Evolutionary conservation across 1,140 invertebrate genomes (phyloP).

Genomic region (Tetraneura akinire): DNA sequence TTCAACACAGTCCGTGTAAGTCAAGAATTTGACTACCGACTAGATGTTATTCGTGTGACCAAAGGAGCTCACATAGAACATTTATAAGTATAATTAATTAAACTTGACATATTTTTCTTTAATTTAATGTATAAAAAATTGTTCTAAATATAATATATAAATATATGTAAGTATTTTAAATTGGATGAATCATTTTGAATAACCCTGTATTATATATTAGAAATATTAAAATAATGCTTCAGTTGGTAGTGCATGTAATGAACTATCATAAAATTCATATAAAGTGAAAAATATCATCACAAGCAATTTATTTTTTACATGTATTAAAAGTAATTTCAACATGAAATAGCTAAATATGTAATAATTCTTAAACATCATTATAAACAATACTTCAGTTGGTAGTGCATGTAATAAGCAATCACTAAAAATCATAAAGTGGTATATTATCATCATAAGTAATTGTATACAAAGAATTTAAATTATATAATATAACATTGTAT

Average conservation of each 20-base stretch:
- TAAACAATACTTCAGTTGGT: background rate
- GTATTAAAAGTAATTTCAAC: background rate
- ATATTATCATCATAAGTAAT: background rate
- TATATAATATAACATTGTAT: background rate
- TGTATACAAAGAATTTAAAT: background rate
- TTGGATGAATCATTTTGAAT: too few relatives aligned
- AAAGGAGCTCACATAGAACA: too few relatives aligned
- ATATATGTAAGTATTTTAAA: too few relatives aligned
- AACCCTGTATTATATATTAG: background rate
- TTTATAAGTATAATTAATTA: too few relatives aligned
- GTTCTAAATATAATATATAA: too few relatives aligned
- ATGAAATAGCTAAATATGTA: background rate
- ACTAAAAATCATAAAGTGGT: background rate
- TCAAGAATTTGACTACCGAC: too few relatives aligned
- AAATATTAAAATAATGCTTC: background rate
- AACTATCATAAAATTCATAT: constrained; percentile 16
- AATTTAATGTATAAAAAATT: too few relatives aligned
- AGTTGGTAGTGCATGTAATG: constrained; percentile 36
- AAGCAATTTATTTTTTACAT: background rate
- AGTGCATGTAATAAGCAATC: constrained; percentile 16
- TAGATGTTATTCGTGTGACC: too few relatives aligned
- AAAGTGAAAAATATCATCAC: background rate
- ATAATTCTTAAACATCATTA: background rate
- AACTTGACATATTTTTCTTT: too few relatives aligned
- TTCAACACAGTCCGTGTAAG: too few relatives aligned